These are phyloP conservation scores for Gadus chalcogrammus DNA, from an alignment of 2,113 vertebrate species.

Conservation along the genomic window DNA sequence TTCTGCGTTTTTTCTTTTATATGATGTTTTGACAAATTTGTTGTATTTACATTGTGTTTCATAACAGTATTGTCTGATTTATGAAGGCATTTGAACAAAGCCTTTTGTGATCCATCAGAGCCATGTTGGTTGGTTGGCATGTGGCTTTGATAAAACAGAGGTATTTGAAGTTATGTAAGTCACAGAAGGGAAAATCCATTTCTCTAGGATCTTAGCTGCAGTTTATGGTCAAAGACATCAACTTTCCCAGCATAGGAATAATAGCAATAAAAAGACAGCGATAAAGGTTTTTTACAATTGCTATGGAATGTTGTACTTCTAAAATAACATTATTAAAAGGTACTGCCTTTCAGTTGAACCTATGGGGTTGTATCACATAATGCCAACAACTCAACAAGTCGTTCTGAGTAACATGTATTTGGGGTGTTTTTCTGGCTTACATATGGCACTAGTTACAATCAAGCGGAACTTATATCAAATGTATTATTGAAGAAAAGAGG, in stretches of 20 bases:
- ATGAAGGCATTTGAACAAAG: background rate
- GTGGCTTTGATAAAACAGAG: too few species aligned
- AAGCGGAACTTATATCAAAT: conserved; percentile 11
- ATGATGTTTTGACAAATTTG: background rate
- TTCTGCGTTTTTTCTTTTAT: background rate
- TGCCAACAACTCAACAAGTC: background rate
- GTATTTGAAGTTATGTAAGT: too few species aligned
- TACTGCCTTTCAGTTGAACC: too few species aligned
- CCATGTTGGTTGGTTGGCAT: background rate
- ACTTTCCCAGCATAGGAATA: too few species aligned
- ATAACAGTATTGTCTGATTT: background rate
- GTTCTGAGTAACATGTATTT: background rate
- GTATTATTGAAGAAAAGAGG: background rate
- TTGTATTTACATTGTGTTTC: background rate
- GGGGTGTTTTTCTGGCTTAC: background rate
- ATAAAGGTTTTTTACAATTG: too few species aligned
- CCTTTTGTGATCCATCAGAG: background rate
- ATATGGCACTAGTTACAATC: conserved; percentile 1
- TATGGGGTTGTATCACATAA: background rate
- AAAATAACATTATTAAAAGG: too few species aligned
- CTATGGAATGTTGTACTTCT: too few species aligned
- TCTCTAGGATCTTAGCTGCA: too few species aligned
- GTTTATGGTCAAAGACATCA: too few species aligned
- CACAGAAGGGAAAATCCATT: too few species aligned
- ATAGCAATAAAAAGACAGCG: too few species aligned